Percentiles rank a stretch among this genome's conserved stretches.
These are phyloP conservation scores for Nasonia giraulti DNA, from an alignment of 1,140 invertebrate species.

Conservation along the genomic window DNA sequence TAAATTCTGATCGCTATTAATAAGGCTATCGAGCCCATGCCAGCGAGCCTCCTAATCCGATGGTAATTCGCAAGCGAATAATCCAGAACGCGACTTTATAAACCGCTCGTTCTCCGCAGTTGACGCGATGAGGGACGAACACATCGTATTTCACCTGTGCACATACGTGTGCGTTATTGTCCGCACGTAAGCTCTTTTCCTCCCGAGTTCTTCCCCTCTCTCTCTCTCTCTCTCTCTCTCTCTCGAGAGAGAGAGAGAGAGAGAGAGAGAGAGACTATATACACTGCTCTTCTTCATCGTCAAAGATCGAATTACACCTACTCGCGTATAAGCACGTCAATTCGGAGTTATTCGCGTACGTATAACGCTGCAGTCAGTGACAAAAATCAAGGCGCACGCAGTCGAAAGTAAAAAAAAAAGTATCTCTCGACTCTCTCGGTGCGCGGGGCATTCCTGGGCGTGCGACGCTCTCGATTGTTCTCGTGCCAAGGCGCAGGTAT, in stretches of 20 bases:
- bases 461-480: constrained; percentile 56
- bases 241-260: too few species aligned
- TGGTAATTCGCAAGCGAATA: too few species aligned
- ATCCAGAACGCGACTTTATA: too few species aligned
- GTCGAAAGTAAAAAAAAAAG: background rate
- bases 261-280: background rate
- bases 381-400: too few species aligned
- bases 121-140: constrained; percentile 7
- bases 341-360: too few species aligned
- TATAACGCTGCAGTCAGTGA: too few species aligned
- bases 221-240: too few species aligned
- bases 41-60: too few species aligned
- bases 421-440: background rate
- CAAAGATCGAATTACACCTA: background rate
- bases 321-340: too few species aligned
- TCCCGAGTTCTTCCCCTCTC: too few species aligned
- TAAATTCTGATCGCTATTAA: too few species aligned
- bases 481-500: constrained; percentile 44
- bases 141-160: constrained; percentile 59
- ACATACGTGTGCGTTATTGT: background rate
- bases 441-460: constrained; percentile 56
- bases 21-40: too few species aligned
- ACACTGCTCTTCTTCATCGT: background rate
- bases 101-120: background rate
- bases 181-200: constrained; percentile 55